Base-by-base conservation (phyloP, 2,797 vertebrate species). In the Hoplostethus mediterraneus region DNA sequence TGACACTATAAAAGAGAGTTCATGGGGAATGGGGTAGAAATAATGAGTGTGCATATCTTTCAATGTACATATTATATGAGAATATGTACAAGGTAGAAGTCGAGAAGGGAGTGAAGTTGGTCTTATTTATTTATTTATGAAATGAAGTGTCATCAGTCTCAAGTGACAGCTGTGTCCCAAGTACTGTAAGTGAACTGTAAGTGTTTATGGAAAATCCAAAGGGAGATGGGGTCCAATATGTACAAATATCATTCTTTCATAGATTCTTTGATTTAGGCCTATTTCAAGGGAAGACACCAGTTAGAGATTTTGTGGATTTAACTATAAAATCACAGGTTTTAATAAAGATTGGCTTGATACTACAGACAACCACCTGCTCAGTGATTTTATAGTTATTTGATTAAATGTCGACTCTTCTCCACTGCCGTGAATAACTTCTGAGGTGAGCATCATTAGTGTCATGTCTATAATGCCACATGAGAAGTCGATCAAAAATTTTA, bases 71-170 rank as follows among this genome's bases (percentile, higher is more conserved):
- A 89, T 45, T 52, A 48, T 82, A 64, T 87, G 67, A 67, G 67
- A 81, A 82, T 61, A 80, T 85, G 71, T 81, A 83, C 67, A 79
- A 79, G 81, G 75, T 73, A 79, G 64, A 65, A 77, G 55, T 68
- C 56, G 80, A 71, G 69, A 86, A 48, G 53, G 67, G 14, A 73
- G 68, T 73, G 66, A 49, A 75, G 81, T 71, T 87, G 87, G 84
- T 81, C 59, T 89, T 91, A 93, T 92, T 93, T 92, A 93, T 93
- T 94, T 94, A 93, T 94, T 90, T 89, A 90, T 84, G 63, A 73
- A 84, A 77, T 75, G 30, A 84, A 80, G 47, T 80, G 52, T 81
- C 76, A 65, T 42, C 57, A 61, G 64, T 57, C 62, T 84, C 55
- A 69, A 75, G 44, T 79, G 61, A 80, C 67, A 79, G 74, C 60